Evolutionary conservation across 2,113 vertebrate species (phyloP).

Genomic region (Thomomys bottae): DNA sequence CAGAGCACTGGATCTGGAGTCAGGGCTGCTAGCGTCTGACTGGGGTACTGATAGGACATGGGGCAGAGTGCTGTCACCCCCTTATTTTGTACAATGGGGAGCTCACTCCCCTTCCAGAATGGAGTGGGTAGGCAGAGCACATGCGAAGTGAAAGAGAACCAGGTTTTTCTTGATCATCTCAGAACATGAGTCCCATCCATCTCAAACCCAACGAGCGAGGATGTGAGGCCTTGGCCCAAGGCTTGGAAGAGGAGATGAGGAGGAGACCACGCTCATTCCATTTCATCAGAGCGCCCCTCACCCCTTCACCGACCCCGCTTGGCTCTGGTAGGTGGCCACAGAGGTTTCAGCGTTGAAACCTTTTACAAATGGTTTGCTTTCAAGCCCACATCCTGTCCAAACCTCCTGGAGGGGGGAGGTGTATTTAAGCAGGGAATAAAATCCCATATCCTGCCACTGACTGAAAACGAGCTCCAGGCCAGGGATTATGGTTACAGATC

Average conservation of each 20-base stretch:
- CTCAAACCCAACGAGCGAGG: background rate
- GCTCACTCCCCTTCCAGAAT: no score
- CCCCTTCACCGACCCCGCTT: background rate
- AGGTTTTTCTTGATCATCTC: no score
- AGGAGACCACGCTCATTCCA: background rate
- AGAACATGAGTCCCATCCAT: no score
- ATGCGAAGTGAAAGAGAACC: no score
- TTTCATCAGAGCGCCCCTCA: background rate
- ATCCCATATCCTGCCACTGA: background rate
- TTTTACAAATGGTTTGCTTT: slow-evolving; percentile 40
- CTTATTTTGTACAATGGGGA: no score
- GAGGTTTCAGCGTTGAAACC: slow-evolving; percentile 55
- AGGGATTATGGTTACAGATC: slow-evolving; percentile 32
- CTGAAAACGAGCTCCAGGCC: background rate
- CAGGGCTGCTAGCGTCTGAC: no score
- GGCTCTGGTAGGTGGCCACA: background rate
- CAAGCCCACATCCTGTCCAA: slow-evolving; percentile 50
- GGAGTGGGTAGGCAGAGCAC: no score
- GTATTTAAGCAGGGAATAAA: slow-evolving; percentile 51
- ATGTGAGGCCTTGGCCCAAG: background rate
- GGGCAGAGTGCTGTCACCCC: no score
- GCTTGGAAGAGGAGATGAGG: background rate
- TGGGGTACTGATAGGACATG: no score
- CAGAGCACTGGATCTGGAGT: no score
- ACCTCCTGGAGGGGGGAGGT: slow-evolving; percentile 53